These are phyloP conservation scores for Drosophila ohnishii DNA, from an alignment of 1,140 invertebrate genomes.

Conservation along the genomic window DNA sequence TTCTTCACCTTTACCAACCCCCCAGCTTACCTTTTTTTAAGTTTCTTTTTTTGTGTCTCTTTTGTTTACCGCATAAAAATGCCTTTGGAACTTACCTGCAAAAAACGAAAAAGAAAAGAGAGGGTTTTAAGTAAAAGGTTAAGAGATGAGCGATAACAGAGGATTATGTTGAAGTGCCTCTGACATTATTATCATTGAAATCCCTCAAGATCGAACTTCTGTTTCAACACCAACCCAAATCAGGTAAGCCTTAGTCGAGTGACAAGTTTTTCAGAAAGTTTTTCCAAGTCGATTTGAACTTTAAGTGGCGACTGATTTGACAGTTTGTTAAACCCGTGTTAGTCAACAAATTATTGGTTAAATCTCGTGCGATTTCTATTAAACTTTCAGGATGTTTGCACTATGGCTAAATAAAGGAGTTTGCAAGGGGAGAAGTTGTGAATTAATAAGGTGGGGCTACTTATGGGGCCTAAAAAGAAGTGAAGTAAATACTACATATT, in stretches of 20 bases:
- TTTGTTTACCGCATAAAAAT: conserved; percentile 43
- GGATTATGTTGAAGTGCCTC: conserved; percentile 17
- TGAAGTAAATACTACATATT: neutral
- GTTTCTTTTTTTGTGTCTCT: conserved; percentile 6
- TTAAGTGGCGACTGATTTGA: neutral
- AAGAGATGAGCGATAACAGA: conserved; percentile 36
- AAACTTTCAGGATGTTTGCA: neutral
- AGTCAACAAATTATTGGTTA: conserved; percentile 13
- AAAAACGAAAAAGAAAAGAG: conserved; percentile 31
- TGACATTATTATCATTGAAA: conserved; percentile 31
- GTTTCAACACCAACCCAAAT: conserved; percentile 29
- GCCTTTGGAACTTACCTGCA: conserved; percentile 55
- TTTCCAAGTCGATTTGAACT: conserved; percentile 18
- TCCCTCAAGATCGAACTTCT: conserved; percentile 14
- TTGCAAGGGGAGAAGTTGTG: neutral
- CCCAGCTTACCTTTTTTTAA: conserved; percentile 41
- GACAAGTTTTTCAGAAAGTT: conserved; percentile 29
- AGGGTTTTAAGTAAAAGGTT: conserved; percentile 34
- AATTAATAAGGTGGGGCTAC: neutral
- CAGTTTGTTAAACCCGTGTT: conserved; percentile 12
- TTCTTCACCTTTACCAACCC: conserved; percentile 23
- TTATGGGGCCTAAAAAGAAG: neutral
- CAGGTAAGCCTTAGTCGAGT: conserved; percentile 13
- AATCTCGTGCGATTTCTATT: neutral
- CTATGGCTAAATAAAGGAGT: neutral